A percentile compares a stretch with the other conserved stretches of the same genome.
Conservation (phyloP, 2,113 vertebrate genomes). For the Colaptes auratus region DNA sequence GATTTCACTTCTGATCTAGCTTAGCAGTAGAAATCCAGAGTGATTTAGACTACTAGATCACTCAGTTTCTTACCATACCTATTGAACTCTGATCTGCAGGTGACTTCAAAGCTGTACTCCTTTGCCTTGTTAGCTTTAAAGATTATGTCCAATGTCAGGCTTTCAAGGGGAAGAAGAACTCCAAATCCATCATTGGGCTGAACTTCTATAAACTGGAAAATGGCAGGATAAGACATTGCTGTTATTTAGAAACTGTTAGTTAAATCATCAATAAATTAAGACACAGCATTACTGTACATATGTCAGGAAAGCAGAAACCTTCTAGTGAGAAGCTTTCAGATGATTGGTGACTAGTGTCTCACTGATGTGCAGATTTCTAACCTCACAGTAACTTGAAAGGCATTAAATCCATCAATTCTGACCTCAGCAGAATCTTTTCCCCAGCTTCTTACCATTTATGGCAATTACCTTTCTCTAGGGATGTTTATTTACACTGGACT, state of each 20-base stretch:
- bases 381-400: neutral
- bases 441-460: neutral
- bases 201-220: constrained; percentile 85
- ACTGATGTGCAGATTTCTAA: neutral
- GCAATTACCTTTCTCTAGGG: neutral
- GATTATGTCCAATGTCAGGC: constrained; percentile 82
- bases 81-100: constrained; percentile 87
- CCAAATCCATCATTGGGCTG: constrained; percentile 91
- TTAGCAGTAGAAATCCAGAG: neutral
- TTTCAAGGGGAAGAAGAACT: constrained; percentile 87
- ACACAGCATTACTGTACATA: neutral
- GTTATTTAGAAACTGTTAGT: neutral
- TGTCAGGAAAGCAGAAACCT: neutral
- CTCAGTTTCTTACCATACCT: constrained; percentile 74
- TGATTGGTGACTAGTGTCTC: neutral
- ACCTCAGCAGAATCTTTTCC: neutral
- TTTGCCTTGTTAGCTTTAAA: constrained; percentile 84
- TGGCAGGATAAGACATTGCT: neutral
- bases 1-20: neutral
- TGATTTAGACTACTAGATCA: neutral
- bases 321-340: neutral
- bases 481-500: neutral
- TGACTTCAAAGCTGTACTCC: constrained; percentile 85
- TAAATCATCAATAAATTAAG: neutral
- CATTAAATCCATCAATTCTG: neutral